Conservation (phyloP, 2,888 invertebrate genomes). For the Hermaeophaga mercurialis region DNA sequence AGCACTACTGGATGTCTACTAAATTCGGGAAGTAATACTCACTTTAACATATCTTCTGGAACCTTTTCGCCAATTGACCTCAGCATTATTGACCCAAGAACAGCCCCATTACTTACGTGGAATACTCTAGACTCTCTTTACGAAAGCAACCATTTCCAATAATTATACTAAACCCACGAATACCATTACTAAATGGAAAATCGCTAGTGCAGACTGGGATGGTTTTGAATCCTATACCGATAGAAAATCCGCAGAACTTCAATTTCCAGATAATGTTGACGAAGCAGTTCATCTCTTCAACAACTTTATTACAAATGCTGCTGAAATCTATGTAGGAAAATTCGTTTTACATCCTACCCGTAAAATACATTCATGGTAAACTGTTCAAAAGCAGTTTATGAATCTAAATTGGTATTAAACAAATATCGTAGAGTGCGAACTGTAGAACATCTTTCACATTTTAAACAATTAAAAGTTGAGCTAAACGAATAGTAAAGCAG, state of each 20-base stretch:
- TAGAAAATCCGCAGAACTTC: not conserved
- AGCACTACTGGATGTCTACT: too few relatives aligned
- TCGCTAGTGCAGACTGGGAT: not conserved
- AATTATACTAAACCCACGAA: not conserved
- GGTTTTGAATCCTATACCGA: not conserved
- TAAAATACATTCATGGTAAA: too few relatives aligned
- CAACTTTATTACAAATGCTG: too few relatives aligned
- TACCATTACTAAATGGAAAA: too few relatives aligned
- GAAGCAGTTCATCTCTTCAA: too few relatives aligned
- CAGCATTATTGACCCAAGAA: not conserved
- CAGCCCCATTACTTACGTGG: not conserved
- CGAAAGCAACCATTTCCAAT: constrained; percentile 1
- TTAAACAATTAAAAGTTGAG: not conserved
- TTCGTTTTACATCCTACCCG: too few relatives aligned
- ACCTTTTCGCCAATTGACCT: not conserved
- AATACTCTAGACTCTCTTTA: not conserved
- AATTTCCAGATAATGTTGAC: too few relatives aligned
- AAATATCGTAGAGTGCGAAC: not conserved
- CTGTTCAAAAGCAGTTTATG: too few relatives aligned
- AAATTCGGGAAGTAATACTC: too few relatives aligned
- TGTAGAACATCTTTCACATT: not conserved
- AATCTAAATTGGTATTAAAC: not conserved
- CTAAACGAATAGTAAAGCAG: not conserved
- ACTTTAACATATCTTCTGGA: not conserved
- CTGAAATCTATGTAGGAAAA: too few relatives aligned